phyloP scores from a whole-genome alignment of 1,140 invertebrate genomes.

The Tigriopus japonicus region DNA sequence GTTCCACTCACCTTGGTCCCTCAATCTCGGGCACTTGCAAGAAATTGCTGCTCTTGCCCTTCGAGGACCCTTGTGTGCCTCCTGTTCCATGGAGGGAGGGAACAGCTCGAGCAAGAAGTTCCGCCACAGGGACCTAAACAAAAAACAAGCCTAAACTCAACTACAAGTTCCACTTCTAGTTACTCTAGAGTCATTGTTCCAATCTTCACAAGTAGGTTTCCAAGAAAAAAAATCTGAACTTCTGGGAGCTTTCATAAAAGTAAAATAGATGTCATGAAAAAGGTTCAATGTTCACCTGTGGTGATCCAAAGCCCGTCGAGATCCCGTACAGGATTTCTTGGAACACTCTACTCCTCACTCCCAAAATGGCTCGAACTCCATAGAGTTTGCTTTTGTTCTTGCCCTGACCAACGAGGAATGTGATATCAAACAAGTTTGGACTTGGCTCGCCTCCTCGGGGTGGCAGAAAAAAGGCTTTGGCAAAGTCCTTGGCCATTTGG shows the following conservation, averaged over 20 bases:
- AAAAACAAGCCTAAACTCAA: neutral
- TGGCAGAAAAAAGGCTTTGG: constrained; percentile 47
- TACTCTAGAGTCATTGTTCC: no score
- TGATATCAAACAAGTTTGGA: constrained; percentile 67
- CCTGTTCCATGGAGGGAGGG: constrained; percentile 54
- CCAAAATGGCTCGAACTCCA: constrained; percentile 71
- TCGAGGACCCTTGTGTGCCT: constrained; percentile 24
- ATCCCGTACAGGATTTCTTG: constrained; percentile 91
- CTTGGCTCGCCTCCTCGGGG: constrained; percentile 40
- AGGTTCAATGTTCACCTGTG: constrained; percentile 30
- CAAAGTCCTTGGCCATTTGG: constrained; percentile 78
- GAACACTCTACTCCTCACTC: constrained; percentile 69
- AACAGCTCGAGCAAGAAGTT: constrained; percentile 58
- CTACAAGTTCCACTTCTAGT: no score
- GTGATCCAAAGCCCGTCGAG: constrained; percentile 76
- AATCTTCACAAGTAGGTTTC: no score
- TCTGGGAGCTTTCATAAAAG: no score
- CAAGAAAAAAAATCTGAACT: no score
- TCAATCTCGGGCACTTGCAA: constrained; percentile 28
- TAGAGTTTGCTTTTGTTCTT: constrained; percentile 75
- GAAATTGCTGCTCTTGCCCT: constrained; percentile 77
- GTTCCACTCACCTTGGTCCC: neutral
- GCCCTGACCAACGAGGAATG: constrained; percentile 70
- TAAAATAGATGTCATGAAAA: neutral
- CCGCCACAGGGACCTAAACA: constrained; percentile 52